Conservation (phyloP, 1,140 invertebrate genomes). For the Notospermus geniculatus region DNA sequence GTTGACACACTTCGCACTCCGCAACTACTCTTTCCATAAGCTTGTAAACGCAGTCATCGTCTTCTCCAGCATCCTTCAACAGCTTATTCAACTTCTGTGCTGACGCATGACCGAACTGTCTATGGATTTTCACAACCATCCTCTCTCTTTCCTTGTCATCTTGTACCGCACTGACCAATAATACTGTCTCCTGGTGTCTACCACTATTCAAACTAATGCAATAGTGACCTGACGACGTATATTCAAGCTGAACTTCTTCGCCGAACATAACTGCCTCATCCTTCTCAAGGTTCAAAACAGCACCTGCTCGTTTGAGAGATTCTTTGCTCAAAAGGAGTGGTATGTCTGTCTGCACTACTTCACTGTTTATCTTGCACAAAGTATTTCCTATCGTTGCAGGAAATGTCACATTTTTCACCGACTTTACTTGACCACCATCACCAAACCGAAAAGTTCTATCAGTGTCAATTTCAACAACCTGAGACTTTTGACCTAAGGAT, state of each 20-base stretch:
- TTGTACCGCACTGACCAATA: background rate
- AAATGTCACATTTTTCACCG: constrained; percentile 17
- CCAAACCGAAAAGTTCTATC: constrained; percentile 24
- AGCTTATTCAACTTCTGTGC: constrained; percentile 13
- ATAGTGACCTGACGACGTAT: constrained; percentile 25
- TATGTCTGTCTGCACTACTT: constrained; percentile 23
- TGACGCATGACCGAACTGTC: constrained; percentile 28
- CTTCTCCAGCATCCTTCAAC: constrained; percentile 15
- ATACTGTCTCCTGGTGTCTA: background rate
- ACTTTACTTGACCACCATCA: constrained; percentile 20
- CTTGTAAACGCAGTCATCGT: constrained; percentile 8
- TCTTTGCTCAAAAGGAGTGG: constrained; percentile 24
- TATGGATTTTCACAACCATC: constrained; percentile 17
- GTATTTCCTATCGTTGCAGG: constrained; percentile 23
- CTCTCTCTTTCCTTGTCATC: constrained; percentile 12
- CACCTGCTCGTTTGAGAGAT: constrained; percentile 19
- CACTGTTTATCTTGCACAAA: constrained; percentile 21
- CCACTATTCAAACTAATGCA: constrained; percentile 13
- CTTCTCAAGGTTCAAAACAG: constrained; percentile 19
- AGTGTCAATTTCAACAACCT: background rate
- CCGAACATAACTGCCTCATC: constrained; percentile 21
- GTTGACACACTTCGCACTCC: constrained; percentile 22
- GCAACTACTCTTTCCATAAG: background rate
- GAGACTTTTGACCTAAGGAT: background rate
- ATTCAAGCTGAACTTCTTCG: constrained; percentile 21